A percentile compares a stretch with the other conserved stretches of the same genome.
Conservation (phyloP, 2,797 vertebrate genomes). For the Tadarida brasiliensis region DNA sequence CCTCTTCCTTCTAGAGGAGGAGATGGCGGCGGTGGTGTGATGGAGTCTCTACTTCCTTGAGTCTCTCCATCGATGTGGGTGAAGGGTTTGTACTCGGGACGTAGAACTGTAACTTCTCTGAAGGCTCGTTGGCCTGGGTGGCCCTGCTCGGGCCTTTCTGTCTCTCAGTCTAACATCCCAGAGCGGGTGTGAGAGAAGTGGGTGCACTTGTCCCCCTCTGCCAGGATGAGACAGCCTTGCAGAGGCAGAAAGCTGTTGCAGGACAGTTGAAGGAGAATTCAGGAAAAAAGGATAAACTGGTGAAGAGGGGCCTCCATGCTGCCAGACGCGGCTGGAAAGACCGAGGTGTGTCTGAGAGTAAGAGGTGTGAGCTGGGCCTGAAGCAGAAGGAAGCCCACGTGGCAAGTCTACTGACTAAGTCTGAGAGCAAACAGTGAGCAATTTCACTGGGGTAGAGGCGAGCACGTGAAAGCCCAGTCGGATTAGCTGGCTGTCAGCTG, state of each 20-base stretch:
- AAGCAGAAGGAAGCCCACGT: not conserved
- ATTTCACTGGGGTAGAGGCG: not conserved
- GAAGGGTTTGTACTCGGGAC: not conserved
- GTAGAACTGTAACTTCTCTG: not conserved
- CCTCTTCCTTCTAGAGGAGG: not conserved
- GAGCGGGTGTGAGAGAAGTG: not conserved
- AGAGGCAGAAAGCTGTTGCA: not conserved
- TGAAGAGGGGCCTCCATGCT: not conserved
- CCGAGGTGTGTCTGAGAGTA: not conserved
- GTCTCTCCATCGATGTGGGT: not conserved
- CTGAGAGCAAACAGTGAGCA: constrained; percentile 8
- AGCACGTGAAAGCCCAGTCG: not conserved
- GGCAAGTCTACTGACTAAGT: not conserved
- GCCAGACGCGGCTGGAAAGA: not conserved
- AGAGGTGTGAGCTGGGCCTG: not conserved
- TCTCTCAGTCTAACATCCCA: not conserved
- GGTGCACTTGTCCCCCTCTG: not conserved
- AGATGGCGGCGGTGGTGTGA: too few species aligned
- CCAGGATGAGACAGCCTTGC: not conserved
- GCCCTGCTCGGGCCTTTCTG: not conserved
- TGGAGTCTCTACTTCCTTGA: not conserved
- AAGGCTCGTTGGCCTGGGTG: not conserved
- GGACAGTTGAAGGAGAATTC: not conserved
- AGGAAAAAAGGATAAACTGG: not conserved
- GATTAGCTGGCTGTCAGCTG: not conserved